Evolutionary conservation across 2,113 vertebrate species (phyloP).

Genomic region (Orcinus orca): DNA sequence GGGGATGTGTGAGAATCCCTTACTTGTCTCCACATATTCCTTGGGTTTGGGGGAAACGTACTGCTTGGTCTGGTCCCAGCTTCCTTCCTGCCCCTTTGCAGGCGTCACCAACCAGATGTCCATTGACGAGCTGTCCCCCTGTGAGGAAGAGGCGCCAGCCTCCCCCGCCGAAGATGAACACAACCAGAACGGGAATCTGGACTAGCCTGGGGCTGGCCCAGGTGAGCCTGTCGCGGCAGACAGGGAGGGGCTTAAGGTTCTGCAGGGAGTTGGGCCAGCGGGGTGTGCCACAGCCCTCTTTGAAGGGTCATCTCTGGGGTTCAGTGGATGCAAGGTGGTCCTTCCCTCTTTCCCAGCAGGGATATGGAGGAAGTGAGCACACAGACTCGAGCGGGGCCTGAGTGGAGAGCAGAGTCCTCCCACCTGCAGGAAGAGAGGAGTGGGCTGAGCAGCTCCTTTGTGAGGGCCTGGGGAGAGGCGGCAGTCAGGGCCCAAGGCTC

Average conservation of each 20-base stretch:
- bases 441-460: background rate
- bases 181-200: constrained; percentile 84
- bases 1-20: background rate
- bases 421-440: background rate
- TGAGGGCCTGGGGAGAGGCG: background rate
- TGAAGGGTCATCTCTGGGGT: background rate
- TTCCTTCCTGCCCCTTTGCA: constrained; percentile 40
- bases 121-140: constrained; percentile 83
- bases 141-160: constrained; percentile 71
- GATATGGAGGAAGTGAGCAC: background rate
- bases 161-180: constrained; percentile 61
- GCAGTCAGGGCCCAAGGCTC: background rate
- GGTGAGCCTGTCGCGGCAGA: constrained; percentile 6
- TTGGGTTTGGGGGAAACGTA: background rate
- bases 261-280: background rate
- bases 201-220: constrained; percentile 72
- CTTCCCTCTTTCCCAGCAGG: background rate
- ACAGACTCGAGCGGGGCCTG: background rate
- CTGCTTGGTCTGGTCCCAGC: background rate
- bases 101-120: constrained; percentile 87
- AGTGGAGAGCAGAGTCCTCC: background rate
- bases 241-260: background rate
- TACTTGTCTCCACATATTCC: background rate
- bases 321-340: background rate
- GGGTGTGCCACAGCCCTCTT: background rate